Evolutionary conservation across 2,113 vertebrate species (phyloP).

Genomic region (Lates calcarifer): DNA sequence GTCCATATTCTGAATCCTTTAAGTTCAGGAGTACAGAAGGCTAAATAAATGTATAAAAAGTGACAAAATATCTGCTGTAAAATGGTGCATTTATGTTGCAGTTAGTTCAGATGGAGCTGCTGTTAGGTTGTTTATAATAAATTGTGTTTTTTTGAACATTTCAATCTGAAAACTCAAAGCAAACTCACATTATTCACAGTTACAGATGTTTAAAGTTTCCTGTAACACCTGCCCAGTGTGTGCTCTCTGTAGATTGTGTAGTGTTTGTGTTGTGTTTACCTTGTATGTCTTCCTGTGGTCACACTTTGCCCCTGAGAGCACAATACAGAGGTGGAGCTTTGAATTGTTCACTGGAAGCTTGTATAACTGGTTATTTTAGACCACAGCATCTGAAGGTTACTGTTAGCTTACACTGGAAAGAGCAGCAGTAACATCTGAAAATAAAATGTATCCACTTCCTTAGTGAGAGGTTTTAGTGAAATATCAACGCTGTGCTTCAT

Average conservation of each 20-base stretch:
- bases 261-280: constrained; percentile 22
- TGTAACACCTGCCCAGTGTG: background rate
- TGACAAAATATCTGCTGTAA: no score
- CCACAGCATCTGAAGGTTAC: background rate
- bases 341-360: constrained; percentile 11
- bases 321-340: constrained; percentile 35
- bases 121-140: no score
- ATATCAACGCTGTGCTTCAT: constrained; percentile 23
- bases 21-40: no score
- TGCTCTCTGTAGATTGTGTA: background rate
- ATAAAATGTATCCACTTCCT: background rate
- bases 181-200: background rate
- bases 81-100: no score
- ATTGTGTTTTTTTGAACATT: no score
- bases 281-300: constrained; percentile 30
- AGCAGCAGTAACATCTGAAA: background rate
- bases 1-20: no score
- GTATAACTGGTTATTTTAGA: constrained; percentile 17
- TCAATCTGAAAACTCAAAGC: no score
- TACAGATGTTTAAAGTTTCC: background rate
- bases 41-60: no score
- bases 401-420: background rate
- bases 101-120: no score
- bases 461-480: background rate
- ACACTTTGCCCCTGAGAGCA: constrained; percentile 22